These are phyloP conservation scores for Nyctalus aviator DNA, from an alignment of 2,797 vertebrate genomes.

Conservation along the genomic window DNA sequence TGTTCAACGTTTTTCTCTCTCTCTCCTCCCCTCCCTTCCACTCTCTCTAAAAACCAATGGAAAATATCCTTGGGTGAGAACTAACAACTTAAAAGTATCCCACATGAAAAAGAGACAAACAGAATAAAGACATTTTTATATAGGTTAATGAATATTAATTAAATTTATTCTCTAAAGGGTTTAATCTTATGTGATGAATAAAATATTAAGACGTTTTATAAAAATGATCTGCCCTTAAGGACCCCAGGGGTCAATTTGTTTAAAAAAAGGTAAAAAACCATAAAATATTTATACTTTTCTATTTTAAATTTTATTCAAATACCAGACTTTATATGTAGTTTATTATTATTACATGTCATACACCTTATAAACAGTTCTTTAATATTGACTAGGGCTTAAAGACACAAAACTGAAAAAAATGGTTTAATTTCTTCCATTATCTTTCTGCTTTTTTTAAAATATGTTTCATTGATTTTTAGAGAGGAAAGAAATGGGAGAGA, in stretches of 20 bases:
- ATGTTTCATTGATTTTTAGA: no score
- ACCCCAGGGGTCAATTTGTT: background rate
- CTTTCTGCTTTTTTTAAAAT: background rate
- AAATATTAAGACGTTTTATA: constrained; percentile 1
- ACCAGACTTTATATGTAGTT: background rate
- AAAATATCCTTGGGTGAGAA: no score
- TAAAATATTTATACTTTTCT: background rate
- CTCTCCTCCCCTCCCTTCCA: no score
- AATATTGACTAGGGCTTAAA: background rate
- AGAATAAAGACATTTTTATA: background rate
- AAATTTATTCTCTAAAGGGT: background rate
- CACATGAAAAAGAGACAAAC: background rate
- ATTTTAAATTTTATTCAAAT: background rate
- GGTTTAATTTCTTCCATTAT: background rate
- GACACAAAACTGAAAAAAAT: background rate
- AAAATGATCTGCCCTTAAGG: background rate
- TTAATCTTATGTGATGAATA: background rate
- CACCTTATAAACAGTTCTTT: background rate
- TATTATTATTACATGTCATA: background rate
- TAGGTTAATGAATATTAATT: constrained; percentile 2
- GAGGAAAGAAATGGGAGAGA: no score
- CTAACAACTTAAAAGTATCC: no score
- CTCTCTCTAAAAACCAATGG: no score
- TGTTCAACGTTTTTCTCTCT: no score
- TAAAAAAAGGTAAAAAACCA: background rate